Conservation (phyloP, 2,113 vertebrate species). For the Arothron firmamentum region DNA sequence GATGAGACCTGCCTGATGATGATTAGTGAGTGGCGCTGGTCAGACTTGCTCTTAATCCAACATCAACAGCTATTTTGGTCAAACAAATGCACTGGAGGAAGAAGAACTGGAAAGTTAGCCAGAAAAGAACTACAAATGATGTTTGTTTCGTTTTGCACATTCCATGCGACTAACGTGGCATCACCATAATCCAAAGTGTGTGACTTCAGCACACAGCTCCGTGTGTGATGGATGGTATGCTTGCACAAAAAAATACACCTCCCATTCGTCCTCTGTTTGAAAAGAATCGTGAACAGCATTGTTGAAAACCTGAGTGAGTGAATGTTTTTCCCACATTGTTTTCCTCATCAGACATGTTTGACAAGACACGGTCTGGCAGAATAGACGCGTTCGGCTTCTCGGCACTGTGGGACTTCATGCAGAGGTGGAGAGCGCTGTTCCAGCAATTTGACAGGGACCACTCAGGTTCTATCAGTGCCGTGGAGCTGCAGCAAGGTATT, state of each 20-base stretch:
- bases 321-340: neutral
- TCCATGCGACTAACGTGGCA: constrained; percentile 37
- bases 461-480: constrained; percentile 83
- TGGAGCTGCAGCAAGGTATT: constrained; percentile 90
- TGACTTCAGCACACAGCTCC: constrained; percentile 19
- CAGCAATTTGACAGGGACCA: constrained; percentile 89
- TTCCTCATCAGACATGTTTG: constrained; percentile 87
- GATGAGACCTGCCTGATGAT: constrained; percentile 94
- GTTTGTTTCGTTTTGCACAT: constrained; percentile 14
- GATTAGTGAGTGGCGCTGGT: constrained; percentile 83
- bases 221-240: neutral
- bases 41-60: neutral
- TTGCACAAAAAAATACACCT: neutral
- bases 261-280: neutral
- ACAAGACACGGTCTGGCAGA: constrained; percentile 82
- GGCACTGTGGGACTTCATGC: constrained; percentile 85
- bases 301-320: neutral
- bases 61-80: neutral
- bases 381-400: constrained; percentile 90
- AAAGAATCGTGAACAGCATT: neutral
- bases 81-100: no score
- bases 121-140: neutral
- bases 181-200: constrained; percentile 11
- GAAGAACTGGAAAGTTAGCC: neutral
- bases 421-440: constrained; percentile 88